Percentiles rank a stretch among this genome's conserved stretches.
Evolutionary conservation across 2,113 vertebrate species (phyloP).

Genomic region (Kryptolebias marmoratus): DNA sequence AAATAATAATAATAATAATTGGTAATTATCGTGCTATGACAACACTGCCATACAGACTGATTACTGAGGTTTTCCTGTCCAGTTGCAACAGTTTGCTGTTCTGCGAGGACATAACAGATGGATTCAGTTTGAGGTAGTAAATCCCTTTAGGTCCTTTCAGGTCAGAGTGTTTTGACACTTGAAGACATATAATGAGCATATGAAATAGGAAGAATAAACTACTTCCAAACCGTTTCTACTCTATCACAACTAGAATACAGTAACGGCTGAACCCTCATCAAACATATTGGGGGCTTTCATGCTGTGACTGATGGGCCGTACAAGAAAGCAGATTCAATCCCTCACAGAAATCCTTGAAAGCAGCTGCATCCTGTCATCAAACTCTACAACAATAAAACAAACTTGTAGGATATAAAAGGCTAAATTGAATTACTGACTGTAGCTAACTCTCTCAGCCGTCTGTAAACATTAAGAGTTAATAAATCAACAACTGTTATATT

Average conservation of each 20-base stretch:
- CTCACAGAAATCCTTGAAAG: slow-evolving; percentile 18
- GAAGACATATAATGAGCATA: background rate
- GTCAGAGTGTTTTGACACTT: background rate
- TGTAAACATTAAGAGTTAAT: slow-evolving; percentile 1
- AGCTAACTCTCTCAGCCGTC: background rate
- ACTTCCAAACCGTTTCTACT: background rate
- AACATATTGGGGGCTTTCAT: slow-evolving; percentile 20
- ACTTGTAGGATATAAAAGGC: slow-evolving; percentile 13
- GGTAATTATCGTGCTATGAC: no score
- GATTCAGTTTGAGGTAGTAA: background rate
- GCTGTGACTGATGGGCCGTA: slow-evolving; percentile 22
- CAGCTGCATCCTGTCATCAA: slow-evolving; percentile 39
- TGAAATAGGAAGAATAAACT: background rate
- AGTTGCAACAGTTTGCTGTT: no score
- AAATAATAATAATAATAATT: no score
- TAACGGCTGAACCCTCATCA: slow-evolving; percentile 6
- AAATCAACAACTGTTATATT: background rate
- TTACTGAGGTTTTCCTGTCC: no score
- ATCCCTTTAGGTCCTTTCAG: background rate
- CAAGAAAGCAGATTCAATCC: slow-evolving; percentile 16
- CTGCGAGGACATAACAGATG: background rate
- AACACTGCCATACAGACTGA: no score
- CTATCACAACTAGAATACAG: slow-evolving; percentile 1
- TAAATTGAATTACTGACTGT: slow-evolving; percentile 15
- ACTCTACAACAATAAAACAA: slow-evolving; percentile 9